phyloP scores from a whole-genome alignment of 2,797 vertebrate genomes.

The Acipenser ruthenus region DNA sequence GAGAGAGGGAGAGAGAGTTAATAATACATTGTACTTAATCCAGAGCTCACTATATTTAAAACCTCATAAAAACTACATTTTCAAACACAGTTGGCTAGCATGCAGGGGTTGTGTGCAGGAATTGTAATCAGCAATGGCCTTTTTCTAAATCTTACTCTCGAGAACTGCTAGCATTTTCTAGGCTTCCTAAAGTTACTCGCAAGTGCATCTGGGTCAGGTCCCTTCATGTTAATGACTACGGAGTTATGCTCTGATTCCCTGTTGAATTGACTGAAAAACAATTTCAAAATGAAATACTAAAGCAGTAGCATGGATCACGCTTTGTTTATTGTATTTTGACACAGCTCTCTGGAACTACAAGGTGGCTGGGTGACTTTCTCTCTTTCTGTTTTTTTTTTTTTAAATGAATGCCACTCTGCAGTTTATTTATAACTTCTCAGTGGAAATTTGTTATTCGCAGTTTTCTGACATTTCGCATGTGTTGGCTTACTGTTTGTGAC shows the following conservation, averaged over 20 bases:
- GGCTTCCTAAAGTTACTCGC: constrained; percentile 13
- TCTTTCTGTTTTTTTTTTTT: background rate
- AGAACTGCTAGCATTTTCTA: constrained; percentile 16
- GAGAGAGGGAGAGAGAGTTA: background rate
- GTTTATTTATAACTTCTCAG: constrained; percentile 1
- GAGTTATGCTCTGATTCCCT: constrained; percentile 16
- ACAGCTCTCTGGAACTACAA: background rate
- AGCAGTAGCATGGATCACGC: background rate
- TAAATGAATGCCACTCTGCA: background rate
- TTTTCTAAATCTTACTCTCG: constrained; percentile 9
- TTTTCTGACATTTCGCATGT: constrained; percentile 7
- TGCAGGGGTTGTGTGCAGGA: background rate
- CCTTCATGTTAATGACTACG: constrained; percentile 17
- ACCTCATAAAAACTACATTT: constrained; percentile 3
- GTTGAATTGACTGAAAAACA: constrained; percentile 23
- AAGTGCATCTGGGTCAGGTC: constrained; percentile 16
- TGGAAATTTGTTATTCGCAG: background rate
- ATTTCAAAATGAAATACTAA: background rate
- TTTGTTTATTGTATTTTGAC: background rate
- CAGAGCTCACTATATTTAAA: background rate
- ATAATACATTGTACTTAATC: constrained; percentile 1
- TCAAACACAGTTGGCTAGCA: constrained; percentile 21
- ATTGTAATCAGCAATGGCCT: constrained; percentile 15
- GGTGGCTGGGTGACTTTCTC: background rate
- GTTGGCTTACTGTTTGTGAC: background rate